Percentiles rank a stretch among this genome's conserved stretches.
Evolutionary conservation across 2,888 invertebrate genomes (phyloP).

Genomic region (Penaeus monodon): DNA sequence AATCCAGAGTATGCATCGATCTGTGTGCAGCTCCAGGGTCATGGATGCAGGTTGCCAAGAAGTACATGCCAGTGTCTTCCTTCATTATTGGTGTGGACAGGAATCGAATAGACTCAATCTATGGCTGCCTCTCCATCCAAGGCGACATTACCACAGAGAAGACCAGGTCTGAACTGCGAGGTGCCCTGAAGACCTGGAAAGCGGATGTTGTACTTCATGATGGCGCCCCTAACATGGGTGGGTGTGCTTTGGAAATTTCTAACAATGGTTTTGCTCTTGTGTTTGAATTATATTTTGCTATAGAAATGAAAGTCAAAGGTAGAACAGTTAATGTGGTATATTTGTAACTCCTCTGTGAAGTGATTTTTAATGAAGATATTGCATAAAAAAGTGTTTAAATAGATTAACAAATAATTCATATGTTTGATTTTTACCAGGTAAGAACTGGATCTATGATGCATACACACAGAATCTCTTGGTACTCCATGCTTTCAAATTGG

Average conservation of each 20-base stretch:
- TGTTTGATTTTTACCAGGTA: conserved; percentile 68
- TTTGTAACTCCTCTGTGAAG: no score
- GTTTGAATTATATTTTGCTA: not conserved
- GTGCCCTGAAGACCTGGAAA: conserved; percentile 94
- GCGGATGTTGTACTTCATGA: conserved; percentile 97
- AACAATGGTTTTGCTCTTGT: not conserved
- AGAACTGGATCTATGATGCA: conserved; percentile 96
- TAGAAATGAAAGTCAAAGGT: not conserved
- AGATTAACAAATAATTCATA: no score
- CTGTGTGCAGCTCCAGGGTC: conserved; percentile 99
- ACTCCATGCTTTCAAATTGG: conserved; percentile 91
- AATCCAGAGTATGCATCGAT: conserved; percentile 95
- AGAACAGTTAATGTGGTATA: no score
- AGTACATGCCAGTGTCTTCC: conserved; percentile 97
- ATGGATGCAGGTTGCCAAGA: conserved; percentile 91
- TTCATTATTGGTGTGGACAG: conserved; percentile 96
- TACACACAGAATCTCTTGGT: conserved; percentile 93
- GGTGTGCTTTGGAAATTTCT: conserved; percentile 56
- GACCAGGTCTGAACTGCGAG: conserved; percentile 83
- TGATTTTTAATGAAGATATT: no score
- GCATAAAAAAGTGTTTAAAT: no score
- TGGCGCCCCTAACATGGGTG: conserved; percentile 95
- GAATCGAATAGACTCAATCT: conserved; percentile 90
- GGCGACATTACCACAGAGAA: conserved; percentile 98
- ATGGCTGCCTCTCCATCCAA: conserved; percentile 88